Base-by-base conservation (phyloP, 2,113 vertebrate species). In the Cacatua alba region DNA sequence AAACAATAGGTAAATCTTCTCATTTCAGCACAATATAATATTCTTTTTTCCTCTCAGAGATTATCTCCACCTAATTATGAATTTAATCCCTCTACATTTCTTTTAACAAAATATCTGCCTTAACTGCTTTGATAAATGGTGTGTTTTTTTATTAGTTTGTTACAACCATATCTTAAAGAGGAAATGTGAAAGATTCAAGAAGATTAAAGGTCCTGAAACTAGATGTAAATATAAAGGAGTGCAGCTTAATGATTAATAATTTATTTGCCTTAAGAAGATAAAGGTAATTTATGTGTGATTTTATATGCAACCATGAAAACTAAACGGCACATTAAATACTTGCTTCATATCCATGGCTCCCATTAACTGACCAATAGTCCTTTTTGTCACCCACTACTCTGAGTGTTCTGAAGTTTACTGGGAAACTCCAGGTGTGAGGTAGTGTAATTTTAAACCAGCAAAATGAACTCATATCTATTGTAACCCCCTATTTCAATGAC, bases 221-320 rank as follows among this genome's bases (percentile, higher is more conserved):
- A 76, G 74, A 63, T 60, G 17, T n/a, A 92, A 84, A 64, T 49
- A 78, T 76, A 43, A 80, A 76, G 70, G 9, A 86, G 2, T 52
- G 11, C 6, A 76, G 2, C 3, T 76, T 76, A 79, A 74, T 82
- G 44, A 85, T 46, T 80, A 75, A 53, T 79, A 67, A 63, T 92
- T 78, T 46, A 82, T 88, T 86, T 96, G 60, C 29, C 85, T 33
- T 79, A 93, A 49, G 68, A 86, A 92, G 70, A 68, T 79, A 13
- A 65, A 44, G 10, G 14, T 37, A 46, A 75, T 90, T 65, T 59
- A 9, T 79, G 23, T 60, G 18, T 49, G 78, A 74, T 78, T 16
- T 39, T 90, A 62, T 21, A 69, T 33, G 10, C 17, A 51, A 33
- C 33, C 24, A 67, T 49, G 52, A 83, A 87, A 89, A 78, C 20